Evolutionary conservation across 1,140 invertebrate genomes (phyloP).

Genomic region (Bradynema listronoti): DNA sequence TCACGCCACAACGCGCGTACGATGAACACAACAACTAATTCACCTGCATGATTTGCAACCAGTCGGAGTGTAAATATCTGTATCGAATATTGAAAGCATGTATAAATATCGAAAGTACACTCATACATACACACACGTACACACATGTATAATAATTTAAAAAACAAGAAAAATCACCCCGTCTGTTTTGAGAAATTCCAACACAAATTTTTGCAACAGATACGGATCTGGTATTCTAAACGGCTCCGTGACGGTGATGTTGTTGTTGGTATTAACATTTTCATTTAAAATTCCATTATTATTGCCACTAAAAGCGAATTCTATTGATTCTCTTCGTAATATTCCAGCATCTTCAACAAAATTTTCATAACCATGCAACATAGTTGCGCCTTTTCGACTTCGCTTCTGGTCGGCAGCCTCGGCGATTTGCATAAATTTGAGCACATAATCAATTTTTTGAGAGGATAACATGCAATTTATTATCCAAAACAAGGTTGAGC

Average conservation of each 20-base stretch:
- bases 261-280: too few relatives aligned
- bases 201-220: constrained; percentile 55
- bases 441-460: constrained; percentile 53
- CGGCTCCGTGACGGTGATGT: constrained; percentile 7
- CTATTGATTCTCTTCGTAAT: too few relatives aligned
- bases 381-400: constrained; percentile 17
- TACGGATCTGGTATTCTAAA: constrained; percentile 37
- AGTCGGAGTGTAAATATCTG: constrained; percentile 60
- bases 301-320: too few relatives aligned
- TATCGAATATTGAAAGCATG: too few relatives aligned
- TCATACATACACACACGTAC: too few relatives aligned
- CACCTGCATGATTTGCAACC: constrained; percentile 62
- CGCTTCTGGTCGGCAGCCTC: constrained; percentile 20
- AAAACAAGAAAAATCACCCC: constrained; percentile 55
- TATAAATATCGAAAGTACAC: too few relatives aligned
- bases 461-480: constrained; percentile 40
- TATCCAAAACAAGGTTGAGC: constrained; percentile 53
- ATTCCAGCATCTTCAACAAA: constrained; percentile 61
- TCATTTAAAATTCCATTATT: too few relatives aligned
- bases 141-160: constrained; percentile 11
- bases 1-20: constrained; percentile 60
- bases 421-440: constrained; percentile 57
- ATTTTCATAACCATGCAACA: constrained; percentile 22
- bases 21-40: constrained; percentile 61
- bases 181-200: constrained; percentile 61